Base-by-base conservation (phyloP, 2,797 vertebrate species). In the Chaetodon trifasciatus region DNA sequence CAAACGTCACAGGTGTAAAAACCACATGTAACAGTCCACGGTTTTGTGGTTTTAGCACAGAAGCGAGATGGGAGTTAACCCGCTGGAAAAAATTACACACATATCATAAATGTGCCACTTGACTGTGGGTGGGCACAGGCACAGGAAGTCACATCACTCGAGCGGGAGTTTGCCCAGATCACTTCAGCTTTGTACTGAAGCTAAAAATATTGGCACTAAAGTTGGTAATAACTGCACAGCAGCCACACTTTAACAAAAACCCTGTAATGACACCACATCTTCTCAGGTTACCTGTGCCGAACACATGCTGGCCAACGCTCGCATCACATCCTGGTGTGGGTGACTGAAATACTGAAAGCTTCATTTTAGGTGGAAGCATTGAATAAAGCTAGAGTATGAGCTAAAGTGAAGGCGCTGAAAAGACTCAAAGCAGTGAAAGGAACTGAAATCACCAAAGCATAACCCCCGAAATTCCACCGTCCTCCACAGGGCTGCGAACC, bases 31-130 rank as follows among this genome's bases (percentile, higher is more conserved):
- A 71, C 11, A 23, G 47, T 16, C 4, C 10, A 12, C 40, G 3
- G 23, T 4, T 53, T 37, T 73, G 81, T 56, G 83, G 75, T 71
- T 84, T 78, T 3, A 28, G 37, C 28, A 58, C 19, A 62, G 75
- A 86, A 79, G 39, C 77, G 53, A 83, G 39, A 89, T 44, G 65
- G 66, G 55, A 70, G 53, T 21, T 37, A 46, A 58, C 24, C 6
- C 37, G 44, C 6, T 53, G 70, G 69, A 75, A 82, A 52, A 73
- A 80, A 12, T 44, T 16, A 55, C 44, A 64, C 21, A 70, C 37
- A 79, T 17, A 53, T 76, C 24, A 56, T 44, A 5, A 66, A 21
- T 53, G 11, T 56, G 1, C 6, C 4, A 47, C 37, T 42, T 39
- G 19, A 32, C 19, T 57, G 62, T 61, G 64, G 17, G 49, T 42